These are phyloP conservation scores for Tapirus terrestris DNA, from an alignment of 2,113 vertebrate species.

Conservation along the genomic window DNA sequence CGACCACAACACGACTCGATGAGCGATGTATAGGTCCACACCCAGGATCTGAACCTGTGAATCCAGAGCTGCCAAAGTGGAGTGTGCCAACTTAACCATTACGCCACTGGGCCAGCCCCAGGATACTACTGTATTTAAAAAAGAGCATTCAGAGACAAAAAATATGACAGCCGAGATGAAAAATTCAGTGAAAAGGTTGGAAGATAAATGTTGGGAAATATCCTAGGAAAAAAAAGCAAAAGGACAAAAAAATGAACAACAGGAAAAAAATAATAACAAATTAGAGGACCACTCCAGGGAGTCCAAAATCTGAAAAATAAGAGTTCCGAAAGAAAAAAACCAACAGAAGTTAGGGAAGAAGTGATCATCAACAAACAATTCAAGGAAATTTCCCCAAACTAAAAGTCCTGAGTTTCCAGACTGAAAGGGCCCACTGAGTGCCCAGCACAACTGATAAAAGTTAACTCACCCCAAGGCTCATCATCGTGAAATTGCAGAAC, in stretches of 20 bases:
- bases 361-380: background rate
- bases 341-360: background rate
- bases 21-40: no score
- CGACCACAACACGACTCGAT: no score
- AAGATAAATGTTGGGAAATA: background rate
- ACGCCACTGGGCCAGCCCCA: background rate
- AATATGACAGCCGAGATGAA: background rate
- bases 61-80: no score
- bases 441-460: background rate
- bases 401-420: background rate
- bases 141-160: background rate
- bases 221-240: background rate
- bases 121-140: background rate
- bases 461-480: background rate
- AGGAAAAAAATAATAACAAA: background rate
- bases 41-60: no score
- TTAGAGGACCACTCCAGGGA: background rate
- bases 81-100: no score
- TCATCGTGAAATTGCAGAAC: background rate
- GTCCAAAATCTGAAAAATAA: constrained; percentile 13
- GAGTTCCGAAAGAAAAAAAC: background rate
- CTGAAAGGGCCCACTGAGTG: background rate
- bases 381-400: background rate
- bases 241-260: background rate
- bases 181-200: background rate